phyloP scores from a whole-genome alignment of 1,140 invertebrate species.

The Cardiocondyla obscurior region DNA sequence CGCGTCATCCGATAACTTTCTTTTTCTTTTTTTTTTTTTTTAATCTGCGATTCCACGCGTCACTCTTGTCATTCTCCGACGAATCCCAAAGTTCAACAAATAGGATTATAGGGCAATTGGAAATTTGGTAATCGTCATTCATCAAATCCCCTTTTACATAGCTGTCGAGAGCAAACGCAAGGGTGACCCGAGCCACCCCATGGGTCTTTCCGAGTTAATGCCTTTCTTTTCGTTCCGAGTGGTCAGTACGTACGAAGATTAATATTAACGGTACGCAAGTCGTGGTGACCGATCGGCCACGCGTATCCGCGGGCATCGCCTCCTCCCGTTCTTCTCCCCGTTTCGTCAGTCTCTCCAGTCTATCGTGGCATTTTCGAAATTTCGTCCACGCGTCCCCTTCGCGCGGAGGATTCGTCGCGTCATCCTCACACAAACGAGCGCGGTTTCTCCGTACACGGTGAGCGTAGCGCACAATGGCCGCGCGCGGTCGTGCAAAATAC shows the following conservation, averaged over 20 bases:
- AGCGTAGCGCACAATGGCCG: constrained; percentile 40
- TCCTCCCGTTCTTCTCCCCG: too few relatives aligned
- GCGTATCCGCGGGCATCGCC: not conserved
- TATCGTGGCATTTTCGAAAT: constrained; percentile 27
- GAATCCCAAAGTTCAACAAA: constrained; percentile 12
- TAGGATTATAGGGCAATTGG: constrained; percentile 1
- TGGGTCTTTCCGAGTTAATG: constrained; percentile 7
- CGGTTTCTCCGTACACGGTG: constrained; percentile 19
- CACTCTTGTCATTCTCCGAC: not conserved
- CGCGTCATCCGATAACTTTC: constrained; percentile 34
- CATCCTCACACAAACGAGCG: constrained; percentile 31
- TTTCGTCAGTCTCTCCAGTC: not conserved
- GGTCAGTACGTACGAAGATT: constrained; percentile 10
- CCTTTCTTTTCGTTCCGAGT: not conserved
- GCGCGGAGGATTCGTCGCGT: constrained; percentile 20
- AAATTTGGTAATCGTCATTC: constrained; percentile 10
- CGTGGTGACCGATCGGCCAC: not conserved
- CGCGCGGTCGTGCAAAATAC: constrained; percentile 62
- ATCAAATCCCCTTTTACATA: constrained; percentile 40
- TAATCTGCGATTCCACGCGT: constrained; percentile 33
- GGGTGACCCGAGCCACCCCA: constrained; percentile 38
- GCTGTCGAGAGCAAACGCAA: constrained; percentile 18
- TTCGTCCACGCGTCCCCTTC: not conserved
- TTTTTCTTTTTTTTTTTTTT: constrained; percentile 62
- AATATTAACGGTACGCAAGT: constrained; percentile 4